phyloP scores from a whole-genome alignment of 2,113 vertebrate genomes.

The Heterotis niloticus region DNA sequence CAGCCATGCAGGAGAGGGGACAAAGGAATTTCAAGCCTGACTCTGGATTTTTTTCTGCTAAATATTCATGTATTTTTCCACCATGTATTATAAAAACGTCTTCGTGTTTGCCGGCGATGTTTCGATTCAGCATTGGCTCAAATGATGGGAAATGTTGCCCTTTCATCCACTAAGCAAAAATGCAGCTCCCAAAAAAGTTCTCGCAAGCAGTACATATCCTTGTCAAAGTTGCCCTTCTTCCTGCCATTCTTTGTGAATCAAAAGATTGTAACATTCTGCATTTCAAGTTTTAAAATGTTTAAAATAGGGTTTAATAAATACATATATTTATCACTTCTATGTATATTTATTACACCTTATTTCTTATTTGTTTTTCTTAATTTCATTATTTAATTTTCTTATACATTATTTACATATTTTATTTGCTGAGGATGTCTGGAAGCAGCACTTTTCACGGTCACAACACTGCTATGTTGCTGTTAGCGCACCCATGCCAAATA shows the following conservation, averaged over 20 bases:
- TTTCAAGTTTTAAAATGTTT: too few species aligned
- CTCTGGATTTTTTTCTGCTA: constrained; percentile 65
- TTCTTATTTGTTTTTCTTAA: too few species aligned
- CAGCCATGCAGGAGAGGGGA: constrained; percentile 70
- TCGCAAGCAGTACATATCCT: background rate
- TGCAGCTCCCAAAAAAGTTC: background rate
- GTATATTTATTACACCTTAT: too few species aligned
- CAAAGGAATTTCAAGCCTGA: constrained; percentile 74
- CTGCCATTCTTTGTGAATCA: background rate
- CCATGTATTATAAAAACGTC: constrained; percentile 59
- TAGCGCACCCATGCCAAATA: too few species aligned
- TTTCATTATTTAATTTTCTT: too few species aligned
- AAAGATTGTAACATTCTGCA: too few species aligned
- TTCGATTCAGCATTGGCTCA: constrained; percentile 30
- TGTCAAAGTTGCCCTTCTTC: background rate
- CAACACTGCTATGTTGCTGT: too few species aligned
- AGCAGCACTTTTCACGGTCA: too few species aligned
- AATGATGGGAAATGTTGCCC: constrained; percentile 22
- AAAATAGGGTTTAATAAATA: too few species aligned
- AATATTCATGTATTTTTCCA: constrained; percentile 77
- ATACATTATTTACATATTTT: too few species aligned
- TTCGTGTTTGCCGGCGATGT: constrained; percentile 56
- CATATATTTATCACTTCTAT: too few species aligned
- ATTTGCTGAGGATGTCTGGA: too few species aligned
- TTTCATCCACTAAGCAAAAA: constrained; percentile 27